A percentile compares a stretch with the other conserved stretches of the same genome.
These are phyloP conservation scores for Drosophila suboccidentalis DNA, from an alignment of 2,888 invertebrate species.

Conservation along the genomic window DNA sequence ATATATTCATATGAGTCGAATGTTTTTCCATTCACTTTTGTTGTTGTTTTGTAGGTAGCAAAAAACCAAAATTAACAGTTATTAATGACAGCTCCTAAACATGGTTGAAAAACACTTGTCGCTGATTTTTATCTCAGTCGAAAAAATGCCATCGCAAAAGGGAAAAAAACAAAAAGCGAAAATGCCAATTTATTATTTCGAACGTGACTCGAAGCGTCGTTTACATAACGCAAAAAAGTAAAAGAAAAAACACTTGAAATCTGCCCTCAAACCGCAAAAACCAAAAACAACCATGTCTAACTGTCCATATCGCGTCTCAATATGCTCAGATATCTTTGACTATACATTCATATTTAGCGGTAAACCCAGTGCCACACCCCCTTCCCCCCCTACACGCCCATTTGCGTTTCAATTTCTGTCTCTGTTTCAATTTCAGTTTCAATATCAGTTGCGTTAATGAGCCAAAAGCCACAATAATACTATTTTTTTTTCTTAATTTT, in stretches of 20 bases:
- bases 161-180: constrained; percentile 36
- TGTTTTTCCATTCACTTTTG: constrained; percentile 53
- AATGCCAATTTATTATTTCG: constrained; percentile 62
- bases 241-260: constrained; percentile 64
- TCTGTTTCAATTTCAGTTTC: constrained; percentile 28
- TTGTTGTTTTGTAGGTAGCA: constrained; percentile 31
- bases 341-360: constrained; percentile 41
- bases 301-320: constrained; percentile 9
- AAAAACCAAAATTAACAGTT: constrained; percentile 51
- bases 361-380: constrained; percentile 21
- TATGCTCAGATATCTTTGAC: constrained; percentile 37
- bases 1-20: constrained; percentile 23
- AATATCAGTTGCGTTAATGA: constrained; percentile 62
- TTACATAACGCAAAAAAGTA: constrained; percentile 62
- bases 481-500: neutral
- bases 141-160: constrained; percentile 48
- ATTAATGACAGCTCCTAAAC: constrained; percentile 60
- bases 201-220: constrained; percentile 67
- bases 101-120: constrained; percentile 61
- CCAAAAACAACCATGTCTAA: constrained; percentile 26
- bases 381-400: neutral
- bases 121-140: constrained; percentile 62
- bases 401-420: constrained; percentile 51
- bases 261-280: constrained; percentile 57
- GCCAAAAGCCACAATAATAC: constrained; percentile 62